Evolutionary conservation across 1,140 invertebrate species (phyloP).

Genomic region (Nylanderia fulva): DNA sequence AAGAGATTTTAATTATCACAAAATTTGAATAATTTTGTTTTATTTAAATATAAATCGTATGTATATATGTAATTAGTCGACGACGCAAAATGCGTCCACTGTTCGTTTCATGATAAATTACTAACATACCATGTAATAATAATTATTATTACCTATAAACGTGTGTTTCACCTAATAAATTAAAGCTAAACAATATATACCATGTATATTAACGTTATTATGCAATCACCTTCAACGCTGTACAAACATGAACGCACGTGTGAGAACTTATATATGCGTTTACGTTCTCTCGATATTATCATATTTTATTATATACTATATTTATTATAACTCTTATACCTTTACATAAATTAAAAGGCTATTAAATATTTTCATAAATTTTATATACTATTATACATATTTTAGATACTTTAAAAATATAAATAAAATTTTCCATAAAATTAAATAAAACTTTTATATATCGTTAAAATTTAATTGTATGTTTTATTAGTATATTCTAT

Average conservation of each 20-base stretch:
- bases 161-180: constrained; percentile 5
- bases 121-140: not conserved
- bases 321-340: not conserved
- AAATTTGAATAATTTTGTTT: not conserved
- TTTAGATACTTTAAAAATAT: too few relatives aligned
- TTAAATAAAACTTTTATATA: too few relatives aligned
- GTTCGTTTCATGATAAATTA: not conserved
- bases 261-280: not conserved
- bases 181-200: not conserved
- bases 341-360: not conserved
- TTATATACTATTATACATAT: too few relatives aligned
- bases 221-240: not conserved
- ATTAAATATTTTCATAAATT: not conserved
- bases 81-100: not conserved
- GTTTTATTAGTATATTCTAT: too few relatives aligned
- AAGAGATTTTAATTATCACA: not conserved
- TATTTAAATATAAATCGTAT: not conserved
- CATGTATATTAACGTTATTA: not conserved
- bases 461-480: too few relatives aligned
- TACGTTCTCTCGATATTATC: not conserved
- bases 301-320: too few relatives aligned
- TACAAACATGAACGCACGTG: not conserved
- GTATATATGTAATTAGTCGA: not conserved
- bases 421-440: too few relatives aligned
- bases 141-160: not conserved